Evolutionary conservation across 2,113 vertebrate genomes (phyloP).

Genomic region (Ibidorhyncha struthersii): DNA sequence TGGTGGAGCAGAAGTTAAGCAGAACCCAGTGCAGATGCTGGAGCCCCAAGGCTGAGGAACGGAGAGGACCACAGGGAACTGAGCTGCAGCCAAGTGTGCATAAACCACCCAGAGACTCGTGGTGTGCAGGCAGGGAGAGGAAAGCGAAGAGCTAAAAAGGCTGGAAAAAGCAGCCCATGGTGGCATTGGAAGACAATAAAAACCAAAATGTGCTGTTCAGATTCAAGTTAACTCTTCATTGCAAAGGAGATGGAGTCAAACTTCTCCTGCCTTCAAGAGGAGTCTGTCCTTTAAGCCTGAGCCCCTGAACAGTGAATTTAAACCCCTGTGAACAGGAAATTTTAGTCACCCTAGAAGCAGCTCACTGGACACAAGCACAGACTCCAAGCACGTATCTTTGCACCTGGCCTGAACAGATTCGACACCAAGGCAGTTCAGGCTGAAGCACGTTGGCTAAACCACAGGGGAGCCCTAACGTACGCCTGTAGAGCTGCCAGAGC

Average conservation of each 20-base stretch:
- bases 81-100: not conserved
- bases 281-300: not conserved
- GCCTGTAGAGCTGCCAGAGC: not conserved
- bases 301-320: not conserved
- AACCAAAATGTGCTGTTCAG: not conserved
- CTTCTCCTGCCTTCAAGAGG: not conserved
- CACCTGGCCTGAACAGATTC: not conserved
- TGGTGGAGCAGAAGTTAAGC: slow-evolving; percentile 11
- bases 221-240: not conserved
- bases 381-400: not conserved
- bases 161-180: not conserved
- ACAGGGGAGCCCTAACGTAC: not conserved
- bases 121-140: not conserved
- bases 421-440: not conserved
- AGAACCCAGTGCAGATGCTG: not conserved
- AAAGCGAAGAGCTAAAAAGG: not conserved
- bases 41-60: not conserved
- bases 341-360: not conserved
- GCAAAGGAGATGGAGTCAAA: not conserved
- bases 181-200: not conserved
- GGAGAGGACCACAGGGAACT: not conserved
- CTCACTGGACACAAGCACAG: not conserved
- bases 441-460: not conserved
- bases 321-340: rapidly evolving
- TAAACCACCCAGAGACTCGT: not conserved